Conservation (phyloP, 1,140 invertebrate species). For the Pseudomyrmex concolor region DNA sequence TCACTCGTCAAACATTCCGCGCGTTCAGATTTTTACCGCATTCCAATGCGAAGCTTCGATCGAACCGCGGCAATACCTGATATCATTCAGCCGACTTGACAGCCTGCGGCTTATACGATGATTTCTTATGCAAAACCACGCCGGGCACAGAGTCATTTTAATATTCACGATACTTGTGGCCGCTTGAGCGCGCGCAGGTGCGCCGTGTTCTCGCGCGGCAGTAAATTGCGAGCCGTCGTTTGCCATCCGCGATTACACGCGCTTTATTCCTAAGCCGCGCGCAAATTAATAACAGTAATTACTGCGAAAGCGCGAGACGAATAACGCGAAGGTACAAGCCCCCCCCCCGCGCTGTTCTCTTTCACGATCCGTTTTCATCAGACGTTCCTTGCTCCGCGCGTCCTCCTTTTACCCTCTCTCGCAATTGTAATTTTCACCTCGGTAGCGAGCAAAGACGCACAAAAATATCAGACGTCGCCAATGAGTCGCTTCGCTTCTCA, state of each 20-base stretch:
- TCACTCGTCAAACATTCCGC: background rate
- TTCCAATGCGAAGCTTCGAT: constrained; percentile 20
- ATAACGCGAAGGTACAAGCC: background rate
- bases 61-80: constrained; percentile 1
- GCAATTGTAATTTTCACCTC: background rate
- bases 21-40: constrained; percentile 4
- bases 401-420: background rate
- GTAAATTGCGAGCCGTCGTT: constrained; percentile 36
- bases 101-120: background rate
- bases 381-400: background rate
- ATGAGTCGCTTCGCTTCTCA: background rate
- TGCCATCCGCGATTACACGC: constrained; percentile 37
- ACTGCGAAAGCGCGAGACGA: background rate
- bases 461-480: background rate
- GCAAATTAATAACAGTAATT: constrained; percentile 55
- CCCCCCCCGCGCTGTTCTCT: background rate
- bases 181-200: constrained; percentile 6
- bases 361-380: constrained; percentile 12
- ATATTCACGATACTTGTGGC: constrained; percentile 22
- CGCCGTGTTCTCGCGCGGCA: background rate
- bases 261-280: constrained; percentile 22
- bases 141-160: constrained; percentile 42
- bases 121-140: constrained; percentile 8
- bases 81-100: background rate
- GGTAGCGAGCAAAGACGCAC: background rate